These are phyloP conservation scores for Colistium nudipinnis DNA, from an alignment of 2,113 vertebrate genomes.

Conservation along the genomic window DNA sequence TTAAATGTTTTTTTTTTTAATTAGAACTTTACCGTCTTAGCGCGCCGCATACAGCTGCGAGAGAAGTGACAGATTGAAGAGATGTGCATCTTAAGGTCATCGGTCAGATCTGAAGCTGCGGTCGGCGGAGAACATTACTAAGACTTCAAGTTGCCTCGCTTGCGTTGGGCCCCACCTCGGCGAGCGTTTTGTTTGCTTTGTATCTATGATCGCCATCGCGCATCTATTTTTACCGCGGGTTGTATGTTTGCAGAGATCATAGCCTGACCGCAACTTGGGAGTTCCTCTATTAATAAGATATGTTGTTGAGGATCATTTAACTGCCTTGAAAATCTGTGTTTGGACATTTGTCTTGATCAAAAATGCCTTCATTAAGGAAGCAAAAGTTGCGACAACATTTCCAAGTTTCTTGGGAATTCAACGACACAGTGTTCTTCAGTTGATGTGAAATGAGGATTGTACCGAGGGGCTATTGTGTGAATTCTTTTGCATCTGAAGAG, in stretches of 20 bases:
- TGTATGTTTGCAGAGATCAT: constrained; percentile 22
- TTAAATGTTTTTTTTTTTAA: constrained; percentile 27
- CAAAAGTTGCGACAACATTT: no score
- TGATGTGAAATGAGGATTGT: no score
- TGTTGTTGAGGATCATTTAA: constrained; percentile 13
- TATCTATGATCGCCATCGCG: constrained; percentile 62
- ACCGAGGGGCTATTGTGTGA: no score
- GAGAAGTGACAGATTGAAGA: constrained; percentile 18
- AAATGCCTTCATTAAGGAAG: no score
- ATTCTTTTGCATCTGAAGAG: neutral
- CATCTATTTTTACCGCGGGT: constrained; percentile 67
- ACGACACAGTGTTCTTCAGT: no score
- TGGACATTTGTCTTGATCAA: neutral
- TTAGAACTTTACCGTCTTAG: constrained; percentile 20
- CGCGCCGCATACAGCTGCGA: constrained; percentile 9
- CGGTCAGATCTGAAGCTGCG: constrained; percentile 28
- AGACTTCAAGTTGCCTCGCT: constrained; percentile 35
- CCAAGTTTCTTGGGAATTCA: neutral
- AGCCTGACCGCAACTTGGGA: constrained; percentile 28
- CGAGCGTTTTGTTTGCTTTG: constrained; percentile 73
- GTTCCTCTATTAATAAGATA: constrained; percentile 20
- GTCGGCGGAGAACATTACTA: constrained; percentile 7
- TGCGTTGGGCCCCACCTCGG: constrained; percentile 45
- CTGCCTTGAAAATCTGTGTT: neutral
- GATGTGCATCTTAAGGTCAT: constrained; percentile 56